phyloP scores from a whole-genome alignment of 1,140 invertebrate genomes.

The Hermetia illucens region DNA sequence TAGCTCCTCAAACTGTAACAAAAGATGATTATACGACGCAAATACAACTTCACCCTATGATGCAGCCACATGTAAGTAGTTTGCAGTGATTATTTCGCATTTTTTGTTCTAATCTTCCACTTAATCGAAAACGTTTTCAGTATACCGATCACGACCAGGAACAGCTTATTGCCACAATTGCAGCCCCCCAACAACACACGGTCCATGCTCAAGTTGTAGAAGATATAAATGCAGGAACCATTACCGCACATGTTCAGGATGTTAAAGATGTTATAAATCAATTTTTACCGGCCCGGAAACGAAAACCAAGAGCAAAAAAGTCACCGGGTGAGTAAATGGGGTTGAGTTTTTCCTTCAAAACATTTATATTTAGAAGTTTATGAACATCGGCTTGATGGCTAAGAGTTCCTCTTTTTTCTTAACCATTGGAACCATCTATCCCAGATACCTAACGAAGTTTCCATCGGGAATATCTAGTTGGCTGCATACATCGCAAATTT shows the following conservation, averaged over 20 bases:
- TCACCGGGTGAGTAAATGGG: slow-evolving; percentile 25
- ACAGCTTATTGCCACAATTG: slow-evolving; percentile 26
- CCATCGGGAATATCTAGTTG: no score
- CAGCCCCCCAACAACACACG: slow-evolving; percentile 26
- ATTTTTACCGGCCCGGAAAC: slow-evolving; percentile 31
- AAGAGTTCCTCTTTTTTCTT: no score
- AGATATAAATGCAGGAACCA: slow-evolving; percentile 28
- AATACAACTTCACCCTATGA: slow-evolving; percentile 34
- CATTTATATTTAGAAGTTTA: no score
- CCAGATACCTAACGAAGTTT: no score
- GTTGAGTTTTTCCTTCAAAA: no score
- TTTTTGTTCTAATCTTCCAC: no score
- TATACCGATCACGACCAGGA: slow-evolving; percentile 21
- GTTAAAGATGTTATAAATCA: slow-evolving; percentile 32
- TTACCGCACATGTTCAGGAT: slow-evolving; percentile 23
- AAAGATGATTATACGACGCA: slow-evolving; percentile 30
- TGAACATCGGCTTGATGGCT: no score
- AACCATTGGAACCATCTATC: no score
- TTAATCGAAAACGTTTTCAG: background rate
- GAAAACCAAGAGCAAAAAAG: slow-evolving; percentile 29
- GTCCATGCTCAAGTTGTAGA: slow-evolving; percentile 29
- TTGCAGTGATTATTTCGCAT: no score
- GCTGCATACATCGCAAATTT: no score
- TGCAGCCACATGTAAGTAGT: slow-evolving; percentile 24
- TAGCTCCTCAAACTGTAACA: slow-evolving; percentile 35